Evolutionary conservation across 2,797 vertebrate species (phyloP).

Genomic region (Xenentodon cancila): DNA sequence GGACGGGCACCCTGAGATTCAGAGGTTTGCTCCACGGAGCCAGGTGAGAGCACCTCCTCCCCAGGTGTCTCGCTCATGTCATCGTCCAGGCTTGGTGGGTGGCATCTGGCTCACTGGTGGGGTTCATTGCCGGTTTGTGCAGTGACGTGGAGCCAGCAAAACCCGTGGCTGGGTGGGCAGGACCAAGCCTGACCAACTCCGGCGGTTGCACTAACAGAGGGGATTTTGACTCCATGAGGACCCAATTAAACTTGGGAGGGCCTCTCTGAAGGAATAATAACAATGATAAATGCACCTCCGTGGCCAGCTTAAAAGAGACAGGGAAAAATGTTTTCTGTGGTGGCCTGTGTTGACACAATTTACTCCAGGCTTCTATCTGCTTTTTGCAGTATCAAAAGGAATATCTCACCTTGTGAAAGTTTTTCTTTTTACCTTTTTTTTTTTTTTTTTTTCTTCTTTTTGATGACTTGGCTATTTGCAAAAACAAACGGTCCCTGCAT

Average conservation of each 20-base stretch:
- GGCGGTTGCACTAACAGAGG: constrained; percentile 52
- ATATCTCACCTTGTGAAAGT: constrained; percentile 48
- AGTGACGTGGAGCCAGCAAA: constrained; percentile 45
- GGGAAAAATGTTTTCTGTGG: constrained; percentile 68
- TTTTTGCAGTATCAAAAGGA: constrained; percentile 55
- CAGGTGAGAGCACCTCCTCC: constrained; percentile 50
- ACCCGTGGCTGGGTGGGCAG: constrained; percentile 37
- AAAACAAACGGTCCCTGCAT: constrained; percentile 42
- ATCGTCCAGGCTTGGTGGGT: constrained; percentile 39
- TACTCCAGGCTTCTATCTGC: constrained; percentile 47
- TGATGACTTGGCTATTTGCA: constrained; percentile 55
- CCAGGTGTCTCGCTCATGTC: constrained; percentile 47
- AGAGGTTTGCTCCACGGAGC: constrained; percentile 45
- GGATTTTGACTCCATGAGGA: constrained; percentile 78
- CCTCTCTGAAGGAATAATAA: constrained; percentile 75
- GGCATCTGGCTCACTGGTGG: constrained; percentile 29
- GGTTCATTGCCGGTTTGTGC: constrained; percentile 50
- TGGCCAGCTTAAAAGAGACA: constrained; percentile 51
- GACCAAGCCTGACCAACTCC: constrained; percentile 49
- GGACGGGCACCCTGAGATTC: constrained; percentile 31
- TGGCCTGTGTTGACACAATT: constrained; percentile 61
- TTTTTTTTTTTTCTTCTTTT: neutral
- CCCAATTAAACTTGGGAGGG: constrained; percentile 80
- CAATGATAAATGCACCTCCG: constrained; percentile 76
- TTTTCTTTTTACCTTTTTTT: constrained; percentile 33